These are phyloP conservation scores for Epinephelus cyanopodus DNA, from an alignment of 2,113 vertebrate genomes.

Conservation along the genomic window DNA sequence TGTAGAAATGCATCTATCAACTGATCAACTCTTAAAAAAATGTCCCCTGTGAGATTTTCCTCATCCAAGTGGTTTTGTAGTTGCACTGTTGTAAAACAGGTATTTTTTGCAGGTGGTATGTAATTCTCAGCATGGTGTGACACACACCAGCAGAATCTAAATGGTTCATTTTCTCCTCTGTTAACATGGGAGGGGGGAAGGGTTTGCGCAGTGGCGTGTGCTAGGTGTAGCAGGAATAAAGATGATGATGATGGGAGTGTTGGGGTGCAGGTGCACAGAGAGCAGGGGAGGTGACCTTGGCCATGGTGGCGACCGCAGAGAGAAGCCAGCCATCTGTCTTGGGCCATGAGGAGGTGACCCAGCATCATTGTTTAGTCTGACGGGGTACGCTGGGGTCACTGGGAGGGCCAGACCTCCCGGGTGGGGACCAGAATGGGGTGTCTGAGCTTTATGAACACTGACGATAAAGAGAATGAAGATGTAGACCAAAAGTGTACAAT, in stretches of 20 bases:
- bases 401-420: conserved; percentile 64
- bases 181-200: conserved; percentile 29
- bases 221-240: conserved; percentile 62
- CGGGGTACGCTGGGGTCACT: conserved; percentile 73
- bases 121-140: conserved; percentile 19
- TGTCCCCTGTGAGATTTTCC: background rate
- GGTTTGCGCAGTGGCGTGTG: conserved; percentile 22
- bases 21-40: conserved; percentile 7
- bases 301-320: conserved; percentile 66
- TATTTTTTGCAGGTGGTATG: conserved; percentile 13
- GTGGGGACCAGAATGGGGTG: conserved; percentile 52
- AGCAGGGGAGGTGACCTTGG: conserved; percentile 82
- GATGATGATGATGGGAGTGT: conserved; percentile 68
- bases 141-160: conserved; percentile 49
- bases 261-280: conserved; percentile 73
- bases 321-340: conserved; percentile 84
- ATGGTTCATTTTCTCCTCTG: conserved; percentile 51
- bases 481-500: conserved; percentile 42
- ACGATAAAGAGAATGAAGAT: conserved; percentile 55
- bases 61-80: background rate
- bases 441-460: conserved; percentile 48
- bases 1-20: background rate
- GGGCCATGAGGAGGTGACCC: conserved; percentile 77
- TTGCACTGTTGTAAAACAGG: background rate
- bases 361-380: conserved; percentile 81